Percentiles rank a stretch among this genome's conserved stretches.
phyloP scores from a whole-genome alignment of 2,888 invertebrate genomes.

The Drosophila meridiana region DNA sequence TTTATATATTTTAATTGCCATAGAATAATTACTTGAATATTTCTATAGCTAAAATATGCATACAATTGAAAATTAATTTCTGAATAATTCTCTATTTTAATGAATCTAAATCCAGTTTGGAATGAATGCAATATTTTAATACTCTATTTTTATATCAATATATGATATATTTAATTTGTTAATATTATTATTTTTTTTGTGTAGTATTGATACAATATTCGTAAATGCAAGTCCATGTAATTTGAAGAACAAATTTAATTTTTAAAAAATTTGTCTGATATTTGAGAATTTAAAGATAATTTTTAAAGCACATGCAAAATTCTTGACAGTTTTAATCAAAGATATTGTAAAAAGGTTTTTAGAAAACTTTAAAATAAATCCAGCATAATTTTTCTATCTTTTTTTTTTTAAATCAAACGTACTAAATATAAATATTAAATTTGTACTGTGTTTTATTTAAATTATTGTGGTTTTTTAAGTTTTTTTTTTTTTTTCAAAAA shows the following conservation, averaged over 20 bases:
- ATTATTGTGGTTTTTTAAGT: no score
- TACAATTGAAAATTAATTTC: neutral
- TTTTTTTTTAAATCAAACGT: no score
- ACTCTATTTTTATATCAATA: no score
- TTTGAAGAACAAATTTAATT: no score
- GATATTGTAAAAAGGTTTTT: neutral
- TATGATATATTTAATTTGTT: no score
- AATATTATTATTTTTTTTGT: no score
- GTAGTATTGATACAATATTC: no score
- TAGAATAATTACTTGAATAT: neutral
- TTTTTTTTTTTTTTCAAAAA: no score
- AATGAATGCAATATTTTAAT: no score
- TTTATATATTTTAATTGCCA: neutral
- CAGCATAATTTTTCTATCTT: neutral
- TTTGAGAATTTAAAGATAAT: neutral
- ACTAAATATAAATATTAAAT: no score
- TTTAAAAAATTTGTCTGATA: neutral
- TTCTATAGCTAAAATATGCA: neutral
- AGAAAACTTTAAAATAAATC: neutral
- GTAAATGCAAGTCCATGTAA: no score
- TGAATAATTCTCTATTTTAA: neutral
- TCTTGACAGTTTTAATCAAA: neutral
- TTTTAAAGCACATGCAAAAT: neutral
- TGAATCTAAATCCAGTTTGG: conserved; percentile 4
- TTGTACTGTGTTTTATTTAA: no score